Conservation (phyloP, 2,888 invertebrate genomes). For the Piscicola geometra region DNA sequence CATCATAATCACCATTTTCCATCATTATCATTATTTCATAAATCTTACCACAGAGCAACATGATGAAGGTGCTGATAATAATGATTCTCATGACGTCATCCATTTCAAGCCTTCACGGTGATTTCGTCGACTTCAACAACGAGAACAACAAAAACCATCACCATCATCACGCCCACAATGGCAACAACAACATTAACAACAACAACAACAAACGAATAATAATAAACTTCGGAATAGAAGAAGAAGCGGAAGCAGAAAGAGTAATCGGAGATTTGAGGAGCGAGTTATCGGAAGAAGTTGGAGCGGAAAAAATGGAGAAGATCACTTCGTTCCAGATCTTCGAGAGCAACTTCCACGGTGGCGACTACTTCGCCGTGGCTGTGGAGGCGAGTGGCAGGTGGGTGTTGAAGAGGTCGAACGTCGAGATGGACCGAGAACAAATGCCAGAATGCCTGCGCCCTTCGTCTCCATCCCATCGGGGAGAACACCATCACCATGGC, state of each 20-base stretch:
- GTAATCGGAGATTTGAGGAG: constrained; percentile 31
- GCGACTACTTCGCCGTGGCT: constrained; percentile 20
- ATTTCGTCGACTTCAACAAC: not conserved
- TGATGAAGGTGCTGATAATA: constrained; percentile 5
- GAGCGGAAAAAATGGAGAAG: not conserved
- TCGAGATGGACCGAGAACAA: constrained; percentile 31
- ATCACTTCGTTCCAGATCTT: constrained; percentile 32
- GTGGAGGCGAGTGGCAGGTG: not conserved
- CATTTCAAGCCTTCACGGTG: not conserved
- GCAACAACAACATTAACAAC: not conserved
- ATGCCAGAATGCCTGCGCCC: constrained; percentile 7
- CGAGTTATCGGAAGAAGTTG: constrained; percentile 13
- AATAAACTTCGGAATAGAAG: constrained; percentile 29
- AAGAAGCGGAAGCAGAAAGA: constrained; percentile 19
- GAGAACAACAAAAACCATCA: not conserved
- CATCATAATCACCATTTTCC: constrained; percentile 16
- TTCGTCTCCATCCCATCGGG: not conserved
- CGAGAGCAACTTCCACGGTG: constrained; percentile 17
- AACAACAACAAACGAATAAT: not conserved
- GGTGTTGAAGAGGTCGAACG: constrained; percentile 9
- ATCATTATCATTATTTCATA: constrained; percentile 8
- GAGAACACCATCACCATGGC: not conserved
- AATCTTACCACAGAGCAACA: not conserved
- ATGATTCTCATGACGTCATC: constrained; percentile 15
- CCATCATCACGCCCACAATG: not conserved